phyloP scores from a whole-genome alignment of 2,113 vertebrate species.

The Podiceps cristatus region DNA sequence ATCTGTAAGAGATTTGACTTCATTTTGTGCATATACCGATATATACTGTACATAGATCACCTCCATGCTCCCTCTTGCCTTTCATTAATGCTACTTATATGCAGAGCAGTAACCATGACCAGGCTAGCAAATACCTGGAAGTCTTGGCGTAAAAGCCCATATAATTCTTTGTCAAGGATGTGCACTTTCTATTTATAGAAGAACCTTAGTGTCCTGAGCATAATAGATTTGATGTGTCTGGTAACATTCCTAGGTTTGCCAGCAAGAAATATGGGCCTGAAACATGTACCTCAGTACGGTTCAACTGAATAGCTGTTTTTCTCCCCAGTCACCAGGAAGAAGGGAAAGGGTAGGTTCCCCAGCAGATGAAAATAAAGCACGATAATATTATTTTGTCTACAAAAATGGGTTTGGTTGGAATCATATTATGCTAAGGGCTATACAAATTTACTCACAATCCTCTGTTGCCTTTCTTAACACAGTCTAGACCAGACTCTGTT shows the following conservation, averaged over 20 bases:
- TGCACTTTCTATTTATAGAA: neutral
- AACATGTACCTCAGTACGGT: neutral
- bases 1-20: neutral
- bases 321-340: neutral
- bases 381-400: neutral
- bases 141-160: neutral
- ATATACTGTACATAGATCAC: neutral
- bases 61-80: neutral
- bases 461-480: neutral
- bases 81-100: neutral
- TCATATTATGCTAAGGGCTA: neutral
- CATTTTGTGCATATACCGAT: neutral
- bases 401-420: neutral
- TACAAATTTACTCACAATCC: neutral
- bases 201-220: neutral
- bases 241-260: neutral
- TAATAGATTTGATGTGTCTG: neutral
- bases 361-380: neutral
- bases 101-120: neutral
- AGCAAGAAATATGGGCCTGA: neutral
- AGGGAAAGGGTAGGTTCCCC: neutral
- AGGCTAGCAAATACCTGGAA: neutral
- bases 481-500: neutral
- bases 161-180: neutral
- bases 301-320: neutral